Evolutionary conservation across 2,888 invertebrate genomes (phyloP).

Genomic region (Ormyrus thymus): DNA sequence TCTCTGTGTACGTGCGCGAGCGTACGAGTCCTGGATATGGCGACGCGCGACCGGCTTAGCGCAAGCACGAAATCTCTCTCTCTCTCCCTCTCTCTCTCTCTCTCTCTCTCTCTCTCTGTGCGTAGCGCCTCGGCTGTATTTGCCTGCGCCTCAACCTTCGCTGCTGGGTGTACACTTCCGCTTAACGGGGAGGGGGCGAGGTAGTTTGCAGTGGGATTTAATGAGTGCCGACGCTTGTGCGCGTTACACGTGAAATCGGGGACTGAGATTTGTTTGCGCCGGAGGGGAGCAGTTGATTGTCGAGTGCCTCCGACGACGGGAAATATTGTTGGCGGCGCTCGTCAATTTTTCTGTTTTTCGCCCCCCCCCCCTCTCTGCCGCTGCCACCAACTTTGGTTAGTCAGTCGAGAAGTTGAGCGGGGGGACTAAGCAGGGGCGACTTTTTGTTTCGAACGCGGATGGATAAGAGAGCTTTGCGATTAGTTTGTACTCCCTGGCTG

Average conservation of each 20-base stretch:
- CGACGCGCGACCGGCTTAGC: too few relatives aligned
- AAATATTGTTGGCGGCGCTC: too few relatives aligned
- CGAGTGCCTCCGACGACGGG: neutral
- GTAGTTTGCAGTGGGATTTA: neutral
- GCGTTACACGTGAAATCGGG: conserved; percentile 2
- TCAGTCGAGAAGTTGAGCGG: neutral
- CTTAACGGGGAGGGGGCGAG: neutral
- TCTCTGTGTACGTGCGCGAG: neutral
- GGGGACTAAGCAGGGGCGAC: neutral
- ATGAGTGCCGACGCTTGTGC: neutral
- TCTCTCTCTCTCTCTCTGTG: too few relatives aligned
- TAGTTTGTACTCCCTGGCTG: neutral
- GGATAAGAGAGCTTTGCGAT: neutral
- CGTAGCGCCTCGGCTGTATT: too few relatives aligned
- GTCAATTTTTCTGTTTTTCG: too few relatives aligned
- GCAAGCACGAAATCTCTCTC: neutral
- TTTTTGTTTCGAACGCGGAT: neutral
- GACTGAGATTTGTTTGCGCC: neutral
- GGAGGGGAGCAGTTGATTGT: neutral
- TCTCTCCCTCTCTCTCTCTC: neutral
- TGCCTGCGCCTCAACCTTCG: too few relatives aligned
- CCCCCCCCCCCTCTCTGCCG: neutral
- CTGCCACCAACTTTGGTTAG: neutral
- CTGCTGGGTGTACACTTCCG: too few relatives aligned
- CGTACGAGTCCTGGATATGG: too few relatives aligned